phyloP scores from a whole-genome alignment of 2,113 vertebrate species.

The Carettochelys insculpta region DNA sequence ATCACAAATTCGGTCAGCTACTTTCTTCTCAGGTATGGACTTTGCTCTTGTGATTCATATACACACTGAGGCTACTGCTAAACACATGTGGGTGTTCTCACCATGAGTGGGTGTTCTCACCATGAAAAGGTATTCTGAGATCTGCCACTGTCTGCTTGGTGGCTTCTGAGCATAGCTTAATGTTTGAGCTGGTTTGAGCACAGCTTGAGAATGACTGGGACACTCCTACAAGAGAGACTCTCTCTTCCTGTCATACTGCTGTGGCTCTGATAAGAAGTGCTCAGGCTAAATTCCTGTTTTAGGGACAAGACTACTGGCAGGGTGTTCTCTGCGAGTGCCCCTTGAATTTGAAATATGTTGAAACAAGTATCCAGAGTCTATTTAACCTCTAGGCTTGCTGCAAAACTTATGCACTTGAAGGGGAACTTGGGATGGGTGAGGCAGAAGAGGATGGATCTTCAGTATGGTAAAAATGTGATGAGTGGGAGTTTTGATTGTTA shows the following conservation, averaged over 20 bases:
- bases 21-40: not conserved
- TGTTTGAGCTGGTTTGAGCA: no score
- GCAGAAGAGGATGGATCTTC: not conserved
- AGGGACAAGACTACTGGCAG: not conserved
- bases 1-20: not conserved
- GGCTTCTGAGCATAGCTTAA: not conserved
- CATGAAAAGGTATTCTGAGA: not conserved
- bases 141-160: not conserved
- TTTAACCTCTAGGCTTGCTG: not conserved
- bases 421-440: not conserved
- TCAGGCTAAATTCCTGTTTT: not conserved
- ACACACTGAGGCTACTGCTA: not conserved
- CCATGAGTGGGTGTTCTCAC: not conserved
- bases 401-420: fast-evolving
- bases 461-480: not conserved
- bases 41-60: not conserved
- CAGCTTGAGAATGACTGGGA: not conserved
- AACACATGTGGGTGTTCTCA: not conserved
- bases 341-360: not conserved
- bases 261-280: not conserved
- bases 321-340: not conserved
- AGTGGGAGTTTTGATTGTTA: not conserved
- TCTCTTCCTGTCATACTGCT: not conserved
- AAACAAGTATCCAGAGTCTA: not conserved
- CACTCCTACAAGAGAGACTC: not conserved